A percentile compares a stretch with the other conserved stretches of the same genome.
Evolutionary conservation across 1,140 invertebrate genomes (phyloP).

Genomic region (Drosophila lowei): DNA sequence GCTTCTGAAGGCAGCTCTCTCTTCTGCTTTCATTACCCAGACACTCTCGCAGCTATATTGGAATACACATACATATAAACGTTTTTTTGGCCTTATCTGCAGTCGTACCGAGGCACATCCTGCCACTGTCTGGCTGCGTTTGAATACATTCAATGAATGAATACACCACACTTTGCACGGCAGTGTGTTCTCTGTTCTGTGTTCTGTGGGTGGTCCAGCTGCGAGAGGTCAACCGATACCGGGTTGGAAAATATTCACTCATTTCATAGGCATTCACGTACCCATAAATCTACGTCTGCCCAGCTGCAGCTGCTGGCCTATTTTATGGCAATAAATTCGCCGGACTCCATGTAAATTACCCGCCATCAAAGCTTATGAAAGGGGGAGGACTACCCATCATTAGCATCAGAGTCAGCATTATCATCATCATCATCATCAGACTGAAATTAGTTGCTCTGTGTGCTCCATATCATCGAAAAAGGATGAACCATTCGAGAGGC

Average conservation of each 20-base stretch:
- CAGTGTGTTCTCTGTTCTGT: conserved; percentile 1
- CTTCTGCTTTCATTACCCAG: conserved; percentile 32
- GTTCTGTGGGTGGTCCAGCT: neutral
- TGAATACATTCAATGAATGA: conserved; percentile 30
- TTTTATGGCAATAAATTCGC: conserved; percentile 42
- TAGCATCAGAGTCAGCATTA: conserved; percentile 9
- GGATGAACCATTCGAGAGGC: conserved; percentile 16
- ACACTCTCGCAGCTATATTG: neutral
- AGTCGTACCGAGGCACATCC: conserved; percentile 41
- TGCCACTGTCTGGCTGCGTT: conserved; percentile 19
- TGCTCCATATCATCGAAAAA: conserved; percentile 33
- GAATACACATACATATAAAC: neutral
- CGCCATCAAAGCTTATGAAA: conserved; percentile 52
- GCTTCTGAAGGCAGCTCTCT: conserved; percentile 32
- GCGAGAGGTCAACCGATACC: conserved; percentile 31
- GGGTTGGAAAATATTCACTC: conserved; percentile 33
- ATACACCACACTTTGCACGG: conserved; percentile 5
- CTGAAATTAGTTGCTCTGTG: conserved; percentile 42
- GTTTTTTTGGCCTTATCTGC: conserved; percentile 44
- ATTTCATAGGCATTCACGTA: conserved; percentile 36
- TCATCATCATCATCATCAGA: conserved; percentile 20
- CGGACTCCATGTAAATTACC: conserved; percentile 50
- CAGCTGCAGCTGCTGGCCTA: conserved; percentile 30
- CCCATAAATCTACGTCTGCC: conserved; percentile 36
- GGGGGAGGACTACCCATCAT: conserved; percentile 11